These are phyloP conservation scores for Cyanistes caeruleus DNA, from an alignment of 2,113 vertebrate genomes.

Conservation along the genomic window DNA sequence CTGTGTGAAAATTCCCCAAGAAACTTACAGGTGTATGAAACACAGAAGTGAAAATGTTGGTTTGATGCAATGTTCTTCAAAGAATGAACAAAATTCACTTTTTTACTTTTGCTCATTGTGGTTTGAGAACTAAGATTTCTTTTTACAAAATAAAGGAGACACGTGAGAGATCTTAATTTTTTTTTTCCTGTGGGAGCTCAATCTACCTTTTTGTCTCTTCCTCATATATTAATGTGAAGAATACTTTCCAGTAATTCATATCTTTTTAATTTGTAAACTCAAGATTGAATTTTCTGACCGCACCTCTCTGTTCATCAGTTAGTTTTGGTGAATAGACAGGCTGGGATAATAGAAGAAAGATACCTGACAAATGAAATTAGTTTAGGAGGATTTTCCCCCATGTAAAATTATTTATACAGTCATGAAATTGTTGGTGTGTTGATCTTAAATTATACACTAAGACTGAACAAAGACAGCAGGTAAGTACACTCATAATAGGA, in stretches of 20 bases:
- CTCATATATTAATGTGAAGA: constrained; percentile 67
- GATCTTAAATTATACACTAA: neutral
- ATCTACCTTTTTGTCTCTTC: constrained; percentile 62
- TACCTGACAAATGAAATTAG: neutral
- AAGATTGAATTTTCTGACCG: neutral
- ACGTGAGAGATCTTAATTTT: constrained; percentile 16
- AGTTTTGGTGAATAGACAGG: neutral
- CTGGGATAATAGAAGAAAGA: neutral
- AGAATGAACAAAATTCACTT: neutral
- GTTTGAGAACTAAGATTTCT: constrained; percentile 76
- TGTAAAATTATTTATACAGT: neutral
- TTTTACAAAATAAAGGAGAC: neutral
- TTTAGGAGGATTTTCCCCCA: neutral
- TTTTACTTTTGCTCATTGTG: constrained; percentile 79
- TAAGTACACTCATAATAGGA: neutral
- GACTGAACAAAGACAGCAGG: neutral
- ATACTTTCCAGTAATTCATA: neutral
- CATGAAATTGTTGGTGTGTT: neutral
- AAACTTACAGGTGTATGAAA: neutral
- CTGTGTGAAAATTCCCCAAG: neutral
- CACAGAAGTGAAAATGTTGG: neutral
- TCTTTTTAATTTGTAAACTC: constrained; percentile 54
- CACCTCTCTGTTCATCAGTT: neutral
- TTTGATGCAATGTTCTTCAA: neutral
- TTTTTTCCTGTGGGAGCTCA: constrained; percentile 39